These are phyloP conservation scores for Urechis unicinctus DNA, from an alignment of 2,888 invertebrate genomes.

Conservation along the genomic window DNA sequence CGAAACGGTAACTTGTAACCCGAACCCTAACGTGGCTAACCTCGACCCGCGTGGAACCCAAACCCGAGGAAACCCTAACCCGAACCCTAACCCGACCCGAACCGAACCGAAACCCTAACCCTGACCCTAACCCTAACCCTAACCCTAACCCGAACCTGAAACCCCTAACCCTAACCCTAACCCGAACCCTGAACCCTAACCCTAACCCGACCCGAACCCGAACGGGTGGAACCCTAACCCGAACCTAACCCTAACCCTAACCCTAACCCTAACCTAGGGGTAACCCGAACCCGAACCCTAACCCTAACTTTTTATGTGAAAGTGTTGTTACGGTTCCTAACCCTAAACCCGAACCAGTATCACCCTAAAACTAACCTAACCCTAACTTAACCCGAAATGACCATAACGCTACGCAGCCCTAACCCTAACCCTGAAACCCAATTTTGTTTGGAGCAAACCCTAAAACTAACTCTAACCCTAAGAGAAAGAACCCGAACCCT, in stretches of 20 bases:
- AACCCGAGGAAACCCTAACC: constrained; percentile 22
- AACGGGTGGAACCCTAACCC: no score
- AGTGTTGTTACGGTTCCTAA: no score
- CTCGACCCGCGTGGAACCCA: no score
- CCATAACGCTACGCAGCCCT: no score
- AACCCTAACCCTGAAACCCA: constrained; percentile 11
- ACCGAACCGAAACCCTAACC: no score
- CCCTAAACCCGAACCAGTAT: no score
- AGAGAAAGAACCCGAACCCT: constrained; percentile 17
- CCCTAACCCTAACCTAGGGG: constrained; percentile 10
- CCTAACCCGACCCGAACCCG: constrained; percentile 20
- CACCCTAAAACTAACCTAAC: no score
- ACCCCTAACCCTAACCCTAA: constrained; percentile 14
- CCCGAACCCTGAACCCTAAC: constrained; percentile 15
- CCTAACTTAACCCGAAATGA: no score
- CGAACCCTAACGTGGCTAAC: no score
- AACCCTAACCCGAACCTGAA: constrained; percentile 15
- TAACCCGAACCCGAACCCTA: constrained; percentile 9
- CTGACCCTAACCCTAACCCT: constrained; percentile 20
- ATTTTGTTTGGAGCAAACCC: no score
- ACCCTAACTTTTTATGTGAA: no score
- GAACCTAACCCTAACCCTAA: constrained; percentile 5
- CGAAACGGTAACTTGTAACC: no score
- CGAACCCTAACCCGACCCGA: constrained; percentile 26
- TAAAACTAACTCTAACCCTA: constrained; percentile 13